phyloP scores from a whole-genome alignment of 2,797 vertebrate species.

The Cuculus canorus region DNA sequence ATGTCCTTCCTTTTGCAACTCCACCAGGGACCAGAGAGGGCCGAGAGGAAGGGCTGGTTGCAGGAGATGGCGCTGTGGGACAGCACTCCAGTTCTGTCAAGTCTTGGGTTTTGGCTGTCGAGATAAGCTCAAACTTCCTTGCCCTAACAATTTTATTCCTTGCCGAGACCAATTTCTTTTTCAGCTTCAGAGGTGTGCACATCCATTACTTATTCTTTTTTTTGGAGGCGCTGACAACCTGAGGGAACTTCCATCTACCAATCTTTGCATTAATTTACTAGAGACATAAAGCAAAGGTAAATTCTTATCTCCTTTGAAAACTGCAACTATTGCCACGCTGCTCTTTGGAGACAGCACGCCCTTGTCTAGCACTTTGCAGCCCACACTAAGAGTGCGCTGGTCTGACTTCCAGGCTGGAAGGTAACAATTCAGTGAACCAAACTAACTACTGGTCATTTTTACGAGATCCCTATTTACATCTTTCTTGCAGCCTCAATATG shows the following conservation, averaged over 20 bases:
- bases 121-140: fast-evolving
- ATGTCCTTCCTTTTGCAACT: fast-evolving
- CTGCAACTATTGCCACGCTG: not conserved
- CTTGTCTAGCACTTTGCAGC: not conserved
- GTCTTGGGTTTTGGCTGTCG: not conserved
- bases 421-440: not conserved
- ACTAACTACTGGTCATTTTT: not conserved
- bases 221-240: not conserved
- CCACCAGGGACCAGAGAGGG: not conserved
- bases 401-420: not conserved
- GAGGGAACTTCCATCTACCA: not conserved
- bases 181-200: not conserved
- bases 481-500: not conserved
- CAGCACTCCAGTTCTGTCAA: not conserved
- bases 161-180: not conserved
- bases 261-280: not conserved
- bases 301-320: not conserved
- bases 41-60: not conserved
- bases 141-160: not conserved
- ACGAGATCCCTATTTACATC: not conserved
- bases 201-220: not conserved
- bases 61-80: slow-evolving; percentile 61
- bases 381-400: not conserved
- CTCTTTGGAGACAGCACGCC: not conserved
- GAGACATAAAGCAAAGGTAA: not conserved